A percentile compares a stretch with the other conserved stretches of the same genome.
These are phyloP conservation scores for Pogonophryne albipinna DNA, from an alignment of 2,797 vertebrate species.

Conservation along the genomic window DNA sequence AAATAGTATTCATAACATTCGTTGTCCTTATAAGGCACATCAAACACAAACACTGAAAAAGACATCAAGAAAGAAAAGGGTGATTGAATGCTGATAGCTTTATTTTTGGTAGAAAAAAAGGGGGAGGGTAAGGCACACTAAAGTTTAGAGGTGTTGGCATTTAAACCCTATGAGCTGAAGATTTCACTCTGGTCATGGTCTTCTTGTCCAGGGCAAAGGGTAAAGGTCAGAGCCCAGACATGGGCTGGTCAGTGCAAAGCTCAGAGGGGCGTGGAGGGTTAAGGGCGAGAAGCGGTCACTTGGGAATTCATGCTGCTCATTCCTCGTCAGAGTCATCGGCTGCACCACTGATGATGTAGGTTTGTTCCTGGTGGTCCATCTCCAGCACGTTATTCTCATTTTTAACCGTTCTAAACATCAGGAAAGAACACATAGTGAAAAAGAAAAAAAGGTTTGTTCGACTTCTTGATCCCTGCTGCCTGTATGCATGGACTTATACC, in stretches of 20 bases:
- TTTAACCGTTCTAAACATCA: constrained; percentile 80
- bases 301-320: constrained; percentile 57
- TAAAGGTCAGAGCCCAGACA: constrained; percentile 79
- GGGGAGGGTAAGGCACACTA: constrained; percentile 52
- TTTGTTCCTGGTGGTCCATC: constrained; percentile 80
- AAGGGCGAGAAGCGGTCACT: constrained; percentile 62
- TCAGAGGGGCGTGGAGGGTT: constrained; percentile 64
- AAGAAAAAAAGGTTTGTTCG: not conserved
- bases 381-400: constrained; percentile 81
- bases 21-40: not conserved
- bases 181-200: constrained; percentile 56
- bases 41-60: constrained; percentile 22
- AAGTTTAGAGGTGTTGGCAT: constrained; percentile 50
- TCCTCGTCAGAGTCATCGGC: constrained; percentile 80
- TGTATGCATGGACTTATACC: not conserved
- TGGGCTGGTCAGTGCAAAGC: constrained; percentile 73
- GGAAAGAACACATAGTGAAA: not conserved
- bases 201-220: constrained; percentile 73
- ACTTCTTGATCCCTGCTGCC: not conserved
- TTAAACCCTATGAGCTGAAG: constrained; percentile 47
- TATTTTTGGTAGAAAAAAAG: constrained; percentile 73
- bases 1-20: constrained; percentile 13
- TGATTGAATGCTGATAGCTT: constrained; percentile 82
- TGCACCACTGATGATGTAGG: constrained; percentile 82
- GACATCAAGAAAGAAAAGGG: constrained; percentile 48